Percentiles rank a stretch among this genome's conserved stretches.
Conservation (phyloP, 2,888 invertebrate genomes). For the Graphium colonna region DNA sequence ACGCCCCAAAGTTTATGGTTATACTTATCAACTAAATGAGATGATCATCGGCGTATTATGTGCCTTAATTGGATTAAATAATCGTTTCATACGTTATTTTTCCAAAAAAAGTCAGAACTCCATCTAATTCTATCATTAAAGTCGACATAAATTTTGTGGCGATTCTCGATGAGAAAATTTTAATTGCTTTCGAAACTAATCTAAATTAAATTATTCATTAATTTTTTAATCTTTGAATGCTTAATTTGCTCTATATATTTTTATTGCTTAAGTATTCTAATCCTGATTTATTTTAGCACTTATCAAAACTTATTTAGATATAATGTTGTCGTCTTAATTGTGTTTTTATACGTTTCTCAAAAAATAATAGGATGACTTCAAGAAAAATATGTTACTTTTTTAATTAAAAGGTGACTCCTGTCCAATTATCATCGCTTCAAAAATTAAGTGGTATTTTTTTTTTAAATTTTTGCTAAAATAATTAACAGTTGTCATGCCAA, state of each 20-base stretch:
- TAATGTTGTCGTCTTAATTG: slow-evolving; percentile 1
- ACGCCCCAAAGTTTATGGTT: no score
- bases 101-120: no score
- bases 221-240: slow-evolving; percentile 20
- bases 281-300: slow-evolving; percentile 11
- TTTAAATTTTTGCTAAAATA: no score
- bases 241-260: slow-evolving; percentile 19
- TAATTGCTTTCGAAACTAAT: slow-evolving; percentile 33
- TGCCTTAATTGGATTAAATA: neutral
- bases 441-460: no score
- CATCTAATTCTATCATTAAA: neutral
- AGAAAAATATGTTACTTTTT: no score
- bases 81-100: no score
- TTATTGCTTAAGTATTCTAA: slow-evolving; percentile 1
- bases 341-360: neutral
- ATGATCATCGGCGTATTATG: neutral
- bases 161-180: slow-evolving; percentile 24
- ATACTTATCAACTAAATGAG: no score
- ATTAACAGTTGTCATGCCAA: no score
- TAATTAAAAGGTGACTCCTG: no score
- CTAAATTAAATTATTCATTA: slow-evolving; percentile 46
- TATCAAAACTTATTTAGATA: neutral
- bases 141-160: neutral
- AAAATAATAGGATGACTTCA: neutral
- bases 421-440: no score